A percentile compares a stretch with the other conserved stretches of the same genome.
phyloP scores from a whole-genome alignment of 2,888 invertebrate genomes.

The Cheilosia impressa region DNA sequence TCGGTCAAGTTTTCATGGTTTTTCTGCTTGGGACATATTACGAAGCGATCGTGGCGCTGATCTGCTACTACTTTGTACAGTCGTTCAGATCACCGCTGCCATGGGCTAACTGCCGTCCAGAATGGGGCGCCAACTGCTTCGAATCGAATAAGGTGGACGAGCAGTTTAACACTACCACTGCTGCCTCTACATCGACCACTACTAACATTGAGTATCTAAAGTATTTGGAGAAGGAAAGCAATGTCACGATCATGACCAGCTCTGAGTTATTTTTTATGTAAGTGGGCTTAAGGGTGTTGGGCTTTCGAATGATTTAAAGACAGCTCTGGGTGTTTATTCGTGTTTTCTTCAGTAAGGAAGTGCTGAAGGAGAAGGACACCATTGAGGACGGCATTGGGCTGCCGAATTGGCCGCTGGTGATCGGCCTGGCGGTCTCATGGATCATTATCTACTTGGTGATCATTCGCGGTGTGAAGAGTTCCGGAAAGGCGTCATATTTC shows the following conservation, averaged over 20 bases:
- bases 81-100: conserved; percentile 87
- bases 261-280: conserved; percentile 86
- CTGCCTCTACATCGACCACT: conserved; percentile 42
- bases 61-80: conserved; percentile 86
- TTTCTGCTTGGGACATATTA: conserved; percentile 87
- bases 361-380: conserved; percentile 84
- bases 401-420: conserved; percentile 85
- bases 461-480: conserved; percentile 86
- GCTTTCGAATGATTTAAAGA: neutral
- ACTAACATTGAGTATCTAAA: conserved; percentile 49
- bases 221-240: conserved; percentile 54
- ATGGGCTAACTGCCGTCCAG: conserved; percentile 86
- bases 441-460: conserved; percentile 84
- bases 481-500: conserved; percentile 89
- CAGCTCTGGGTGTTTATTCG: neutral
- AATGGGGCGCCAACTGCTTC: conserved; percentile 84
- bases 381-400: conserved; percentile 85
- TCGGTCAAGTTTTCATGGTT: conserved; percentile 85
- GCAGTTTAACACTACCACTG: conserved; percentile 34
- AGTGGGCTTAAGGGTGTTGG: conserved; percentile 77
- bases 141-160: conserved; percentile 77
- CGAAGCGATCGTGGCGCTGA: conserved; percentile 85
- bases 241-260: conserved; percentile 81
- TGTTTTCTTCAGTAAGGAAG: conserved; percentile 83
- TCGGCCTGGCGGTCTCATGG: conserved; percentile 85